These are phyloP conservation scores for Pyrrhosoma nymphula DNA, from an alignment of 2,888 invertebrate genomes.

Conservation along the genomic window DNA sequence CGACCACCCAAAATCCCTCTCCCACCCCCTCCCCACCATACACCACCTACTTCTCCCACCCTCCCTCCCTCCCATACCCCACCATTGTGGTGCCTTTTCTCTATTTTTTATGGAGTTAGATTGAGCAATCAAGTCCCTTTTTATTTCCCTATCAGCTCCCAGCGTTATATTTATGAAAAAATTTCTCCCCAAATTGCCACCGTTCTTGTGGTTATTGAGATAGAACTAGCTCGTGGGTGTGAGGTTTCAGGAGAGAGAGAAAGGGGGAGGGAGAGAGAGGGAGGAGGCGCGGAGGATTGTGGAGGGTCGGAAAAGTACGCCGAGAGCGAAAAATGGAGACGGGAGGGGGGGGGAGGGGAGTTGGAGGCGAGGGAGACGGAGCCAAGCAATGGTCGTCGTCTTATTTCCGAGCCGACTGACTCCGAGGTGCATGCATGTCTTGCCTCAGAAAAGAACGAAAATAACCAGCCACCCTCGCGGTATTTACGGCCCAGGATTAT, in stretches of 20 bases:
- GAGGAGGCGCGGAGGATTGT: background rate
- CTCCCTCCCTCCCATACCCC: background rate
- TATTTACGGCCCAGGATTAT: conserved; percentile 42
- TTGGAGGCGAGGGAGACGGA: background rate
- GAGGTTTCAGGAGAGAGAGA: background rate
- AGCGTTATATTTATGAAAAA: conserved; percentile 66
- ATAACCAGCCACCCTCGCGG: conserved; percentile 29
- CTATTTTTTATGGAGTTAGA: conserved; percentile 63
- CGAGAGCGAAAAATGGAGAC: conserved; percentile 28
- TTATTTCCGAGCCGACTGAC: conserved; percentile 23
- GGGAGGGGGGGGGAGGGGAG: background rate
- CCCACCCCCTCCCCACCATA: background rate
- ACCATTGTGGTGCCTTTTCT: background rate
- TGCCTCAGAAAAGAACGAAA: conserved; percentile 14
- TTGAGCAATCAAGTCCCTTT: conserved; percentile 64
- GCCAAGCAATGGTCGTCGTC: conserved; percentile 11
- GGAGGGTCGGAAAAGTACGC: background rate
- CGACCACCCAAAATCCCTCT: background rate
- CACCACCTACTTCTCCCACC: background rate
- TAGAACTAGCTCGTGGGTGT: conserved; percentile 52
- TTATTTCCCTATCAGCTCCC: conserved; percentile 66
- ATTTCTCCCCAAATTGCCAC: conserved; percentile 53
- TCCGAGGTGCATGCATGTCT: conserved; percentile 58
- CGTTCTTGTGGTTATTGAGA: conserved; percentile 46
- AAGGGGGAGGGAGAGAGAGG: background rate